Evolutionary conservation across 2,113 vertebrate genomes (phyloP).

Genomic region (Origma solitaria): DNA sequence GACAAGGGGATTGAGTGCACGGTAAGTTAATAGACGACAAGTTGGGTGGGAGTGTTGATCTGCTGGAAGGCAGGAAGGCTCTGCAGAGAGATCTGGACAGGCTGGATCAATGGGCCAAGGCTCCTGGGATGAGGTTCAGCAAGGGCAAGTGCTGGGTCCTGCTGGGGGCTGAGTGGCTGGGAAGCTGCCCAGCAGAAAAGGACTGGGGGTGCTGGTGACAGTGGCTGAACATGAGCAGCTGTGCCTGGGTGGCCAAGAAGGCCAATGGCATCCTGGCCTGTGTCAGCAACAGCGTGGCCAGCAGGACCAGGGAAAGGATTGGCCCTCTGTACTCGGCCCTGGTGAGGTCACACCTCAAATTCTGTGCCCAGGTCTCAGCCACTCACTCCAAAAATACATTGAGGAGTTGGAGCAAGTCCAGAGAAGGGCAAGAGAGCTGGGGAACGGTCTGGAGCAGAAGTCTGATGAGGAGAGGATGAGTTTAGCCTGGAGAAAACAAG

Average conservation of each 20-base stretch:
- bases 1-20: neutral
- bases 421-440: neutral
- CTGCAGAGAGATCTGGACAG: neutral
- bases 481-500: neutral
- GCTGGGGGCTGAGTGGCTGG: neutral
- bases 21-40: neutral
- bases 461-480: neutral
- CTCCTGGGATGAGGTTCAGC: neutral
- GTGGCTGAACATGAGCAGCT: neutral
- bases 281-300: neutral
- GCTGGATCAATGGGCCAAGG: neutral
- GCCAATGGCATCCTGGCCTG: neutral
- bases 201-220: neutral
- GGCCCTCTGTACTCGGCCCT: too few relatives aligned
- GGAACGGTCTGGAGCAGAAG: neutral
- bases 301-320: neutral
- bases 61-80: neutral
- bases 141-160: rapidly evolving
- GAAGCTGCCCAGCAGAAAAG: neutral
- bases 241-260: too few relatives aligned
- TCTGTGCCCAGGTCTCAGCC: too few relatives aligned
- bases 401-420: neutral
- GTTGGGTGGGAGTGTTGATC: neutral
- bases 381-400: neutral
- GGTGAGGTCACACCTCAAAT: neutral